phyloP scores from a whole-genome alignment of 2,113 vertebrate species.

The Silurus asotus region DNA sequence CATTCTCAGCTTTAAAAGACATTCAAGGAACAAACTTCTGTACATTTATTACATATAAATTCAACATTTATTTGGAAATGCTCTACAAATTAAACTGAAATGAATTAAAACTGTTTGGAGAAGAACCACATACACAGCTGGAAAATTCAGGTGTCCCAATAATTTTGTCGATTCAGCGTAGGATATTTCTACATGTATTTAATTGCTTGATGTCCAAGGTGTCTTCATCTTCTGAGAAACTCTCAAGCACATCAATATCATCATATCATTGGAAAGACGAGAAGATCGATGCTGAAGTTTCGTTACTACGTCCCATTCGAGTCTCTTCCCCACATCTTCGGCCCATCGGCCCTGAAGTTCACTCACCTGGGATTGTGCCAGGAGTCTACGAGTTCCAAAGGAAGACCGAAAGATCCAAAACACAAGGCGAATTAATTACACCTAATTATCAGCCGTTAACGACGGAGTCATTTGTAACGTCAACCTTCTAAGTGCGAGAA shows the following conservation, averaged over 20 bases:
- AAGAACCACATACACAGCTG: too few relatives aligned
- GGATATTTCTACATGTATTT: background rate
- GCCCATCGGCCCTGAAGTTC: background rate
- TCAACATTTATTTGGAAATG: too few relatives aligned
- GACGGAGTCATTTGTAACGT: slow-evolving; percentile 54
- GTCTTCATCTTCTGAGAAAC: background rate
- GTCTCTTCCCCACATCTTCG: slow-evolving; percentile 14
- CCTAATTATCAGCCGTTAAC: slow-evolving; percentile 56
- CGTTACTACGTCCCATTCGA: slow-evolving; percentile 50
- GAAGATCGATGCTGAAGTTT: slow-evolving; percentile 37
- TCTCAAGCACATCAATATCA: slow-evolving; percentile 22
- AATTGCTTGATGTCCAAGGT: too few relatives aligned
- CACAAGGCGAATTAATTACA: slow-evolving; percentile 59
- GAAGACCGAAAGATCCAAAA: slow-evolving; percentile 16
- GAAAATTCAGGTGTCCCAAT: too few relatives aligned
- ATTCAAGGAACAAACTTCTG: too few relatives aligned
- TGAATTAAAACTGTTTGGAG: too few relatives aligned
- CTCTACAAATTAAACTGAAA: too few relatives aligned
- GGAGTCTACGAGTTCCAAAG: slow-evolving; percentile 9
- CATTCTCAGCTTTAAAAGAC: too few relatives aligned
- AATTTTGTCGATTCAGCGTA: too few relatives aligned
- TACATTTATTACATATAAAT: too few relatives aligned
- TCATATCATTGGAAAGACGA: background rate
- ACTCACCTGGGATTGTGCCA: slow-evolving; percentile 8
- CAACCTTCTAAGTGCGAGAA: background rate